Percentiles rank a stretch among this genome's conserved stretches.
Conservation (phyloP, 2,888 invertebrate genomes). For the Busseola fusca region DNA sequence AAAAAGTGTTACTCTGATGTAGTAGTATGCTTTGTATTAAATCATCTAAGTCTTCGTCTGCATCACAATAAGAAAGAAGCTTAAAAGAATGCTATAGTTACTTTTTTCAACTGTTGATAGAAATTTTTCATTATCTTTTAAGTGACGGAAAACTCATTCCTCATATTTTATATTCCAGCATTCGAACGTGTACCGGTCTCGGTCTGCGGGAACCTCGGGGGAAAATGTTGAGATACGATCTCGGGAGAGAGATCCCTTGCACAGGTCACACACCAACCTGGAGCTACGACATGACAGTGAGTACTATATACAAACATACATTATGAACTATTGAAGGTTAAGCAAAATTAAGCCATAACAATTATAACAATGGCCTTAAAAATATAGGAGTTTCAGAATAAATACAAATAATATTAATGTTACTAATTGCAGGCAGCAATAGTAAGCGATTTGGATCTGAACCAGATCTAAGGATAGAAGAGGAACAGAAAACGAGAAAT, state of each 20-base stretch:
- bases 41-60: accelerated
- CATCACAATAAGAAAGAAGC: not conserved
- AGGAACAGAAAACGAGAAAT: slow-evolving; percentile 79
- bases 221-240: slow-evolving; percentile 73
- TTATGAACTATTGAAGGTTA: not conserved
- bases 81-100: not conserved
- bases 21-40: not conserved
- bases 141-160: not conserved
- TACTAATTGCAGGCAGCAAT: slow-evolving; percentile 71
- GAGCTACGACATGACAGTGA: slow-evolving; percentile 82
- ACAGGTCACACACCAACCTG: slow-evolving; percentile 85
- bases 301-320: slow-evolving; percentile 44
- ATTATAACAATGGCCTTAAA: not conserved
- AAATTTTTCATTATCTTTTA: not conserved
- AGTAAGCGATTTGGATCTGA: slow-evolving; percentile 92
- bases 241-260: slow-evolving; percentile 83
- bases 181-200: slow-evolving; percentile 82
- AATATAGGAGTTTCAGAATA: not conserved
- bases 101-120: not conserved
- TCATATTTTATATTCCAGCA: slow-evolving; percentile 71
- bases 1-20: not conserved
- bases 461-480: slow-evolving; percentile 90
- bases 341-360: not conserved
- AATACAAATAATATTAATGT: not conserved
- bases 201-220: slow-evolving; percentile 79